Evolutionary conservation across 2,797 vertebrate genomes (phyloP).

Genomic region (Syncerus caffer): DNA sequence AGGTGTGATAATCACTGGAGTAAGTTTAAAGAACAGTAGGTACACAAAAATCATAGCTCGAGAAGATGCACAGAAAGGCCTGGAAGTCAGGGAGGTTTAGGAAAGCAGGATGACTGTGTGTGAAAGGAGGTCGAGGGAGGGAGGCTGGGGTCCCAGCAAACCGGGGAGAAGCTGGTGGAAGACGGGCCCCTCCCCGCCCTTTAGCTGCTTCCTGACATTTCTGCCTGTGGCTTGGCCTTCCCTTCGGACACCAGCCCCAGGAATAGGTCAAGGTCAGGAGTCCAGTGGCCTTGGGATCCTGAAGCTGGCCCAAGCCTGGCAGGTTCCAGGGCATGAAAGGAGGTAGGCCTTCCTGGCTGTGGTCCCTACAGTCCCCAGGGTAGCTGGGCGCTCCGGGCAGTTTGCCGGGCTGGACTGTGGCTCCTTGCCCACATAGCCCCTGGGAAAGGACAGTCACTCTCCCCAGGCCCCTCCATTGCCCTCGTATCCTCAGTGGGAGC

Average conservation of each 20-base stretch:
- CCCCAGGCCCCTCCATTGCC: no score
- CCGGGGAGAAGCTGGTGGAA: not conserved
- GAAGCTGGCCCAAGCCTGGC: not conserved
- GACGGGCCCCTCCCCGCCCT: not conserved
- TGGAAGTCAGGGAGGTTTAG: not conserved
- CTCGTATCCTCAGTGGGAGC: not conserved
- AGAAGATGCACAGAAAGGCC: not conserved
- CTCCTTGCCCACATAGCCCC: not conserved
- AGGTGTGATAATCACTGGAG: not conserved
- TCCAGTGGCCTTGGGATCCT: not conserved
- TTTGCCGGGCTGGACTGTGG: not conserved
- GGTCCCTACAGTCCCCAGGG: not conserved
- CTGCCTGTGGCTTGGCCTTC: not conserved
- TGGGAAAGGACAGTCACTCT: not conserved
- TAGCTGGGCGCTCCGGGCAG: not conserved
- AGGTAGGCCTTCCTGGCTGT: not conserved
- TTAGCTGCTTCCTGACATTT: no score
- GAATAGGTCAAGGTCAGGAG: not conserved
- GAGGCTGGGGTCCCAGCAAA: not conserved
- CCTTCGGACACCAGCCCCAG: not conserved
- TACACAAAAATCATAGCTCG: not conserved
- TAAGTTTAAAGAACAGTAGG: not conserved
- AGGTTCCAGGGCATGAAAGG: not conserved
- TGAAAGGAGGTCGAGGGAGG: not conserved
- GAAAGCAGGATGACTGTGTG: not conserved